Conservation (phyloP, 2,113 vertebrate species). For the Brachypteracias leptosomus region DNA sequence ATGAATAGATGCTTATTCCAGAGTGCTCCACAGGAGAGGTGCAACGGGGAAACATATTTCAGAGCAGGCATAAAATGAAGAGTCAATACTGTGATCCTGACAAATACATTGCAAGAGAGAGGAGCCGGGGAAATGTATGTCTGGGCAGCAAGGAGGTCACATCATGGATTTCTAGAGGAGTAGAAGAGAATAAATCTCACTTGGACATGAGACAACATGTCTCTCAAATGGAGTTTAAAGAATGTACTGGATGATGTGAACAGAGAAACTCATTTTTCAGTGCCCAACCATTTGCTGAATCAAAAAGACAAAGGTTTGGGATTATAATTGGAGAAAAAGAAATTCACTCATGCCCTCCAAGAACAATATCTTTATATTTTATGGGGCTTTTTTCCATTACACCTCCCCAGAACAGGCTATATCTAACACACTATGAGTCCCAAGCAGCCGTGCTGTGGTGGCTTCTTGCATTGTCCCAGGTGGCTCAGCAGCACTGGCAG, state of each 20-base stretch:
- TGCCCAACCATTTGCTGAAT: background rate
- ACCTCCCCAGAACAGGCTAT: background rate
- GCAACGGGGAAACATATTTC: background rate
- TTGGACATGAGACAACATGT: background rate
- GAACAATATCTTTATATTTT: background rate
- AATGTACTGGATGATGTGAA: background rate
- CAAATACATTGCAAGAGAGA: background rate
- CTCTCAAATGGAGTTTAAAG: background rate
- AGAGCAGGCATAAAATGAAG: background rate
- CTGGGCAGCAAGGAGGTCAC: background rate
- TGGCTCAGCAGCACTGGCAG: background rate
- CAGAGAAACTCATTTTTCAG: background rate
- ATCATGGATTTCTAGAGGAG: background rate
- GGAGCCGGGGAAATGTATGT: background rate
- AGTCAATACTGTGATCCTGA: background rate
- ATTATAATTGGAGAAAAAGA: background rate
- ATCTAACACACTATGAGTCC: rapidly evolving
- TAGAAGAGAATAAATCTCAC: constrained; percentile 15
- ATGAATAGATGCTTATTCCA: background rate
- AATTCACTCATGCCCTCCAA: background rate
- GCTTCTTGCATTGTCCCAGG: background rate
- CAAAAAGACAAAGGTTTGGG: background rate
- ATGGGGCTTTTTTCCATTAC: background rate
- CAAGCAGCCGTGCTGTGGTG: rapidly evolving
- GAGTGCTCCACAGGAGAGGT: background rate